phyloP scores from a whole-genome alignment of 2,888 invertebrate genomes.

The Orchesella flavescens region DNA sequence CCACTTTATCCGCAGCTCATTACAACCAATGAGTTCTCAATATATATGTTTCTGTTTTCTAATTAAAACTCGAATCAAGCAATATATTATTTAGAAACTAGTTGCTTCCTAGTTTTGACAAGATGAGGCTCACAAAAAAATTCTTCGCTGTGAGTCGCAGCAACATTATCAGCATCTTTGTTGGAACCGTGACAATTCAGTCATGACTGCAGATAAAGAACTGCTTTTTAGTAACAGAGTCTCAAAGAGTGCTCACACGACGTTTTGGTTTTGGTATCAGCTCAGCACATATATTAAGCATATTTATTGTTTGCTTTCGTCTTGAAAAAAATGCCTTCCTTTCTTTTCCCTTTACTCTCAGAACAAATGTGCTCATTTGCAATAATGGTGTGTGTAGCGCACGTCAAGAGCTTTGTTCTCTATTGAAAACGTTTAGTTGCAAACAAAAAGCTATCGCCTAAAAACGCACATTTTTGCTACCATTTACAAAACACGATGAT shows the following conservation, averaged over 20 bases:
- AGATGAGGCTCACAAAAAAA: conserved; percentile 32
- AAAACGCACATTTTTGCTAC: conserved; percentile 42
- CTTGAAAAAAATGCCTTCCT: conserved; percentile 1
- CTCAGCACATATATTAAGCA: conserved; percentile 2
- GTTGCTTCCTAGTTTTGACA: conserved; percentile 54
- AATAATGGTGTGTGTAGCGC: conserved; percentile 41
- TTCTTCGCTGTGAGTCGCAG: conserved; percentile 6
- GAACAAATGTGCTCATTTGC: conserved; percentile 52
- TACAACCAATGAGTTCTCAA: conserved; percentile 16
- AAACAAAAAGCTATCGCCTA: conserved; percentile 44
- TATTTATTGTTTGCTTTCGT: conserved; percentile 27
- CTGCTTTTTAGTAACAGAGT: conserved; percentile 26
- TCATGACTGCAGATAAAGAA: conserved; percentile 51
- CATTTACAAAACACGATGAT: conserved; percentile 51
- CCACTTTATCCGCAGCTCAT: neutral
- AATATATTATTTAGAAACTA: conserved; percentile 19
- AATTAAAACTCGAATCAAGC: conserved; percentile 41
- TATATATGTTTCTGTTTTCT: conserved; percentile 50
- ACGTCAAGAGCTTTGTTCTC: conserved; percentile 46
- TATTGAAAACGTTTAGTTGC: conserved; percentile 28
- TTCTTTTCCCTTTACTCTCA: neutral
- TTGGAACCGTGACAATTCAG: conserved; percentile 63
- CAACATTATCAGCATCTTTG: conserved; percentile 22
- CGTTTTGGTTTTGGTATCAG: neutral
- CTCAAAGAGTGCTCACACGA: conserved; percentile 12